Evolutionary conservation across 64 coral and sea anemone genomes (phyloP), one percentile per base, ranked within the genome.

Genomic region (Actinia equina): DNA sequence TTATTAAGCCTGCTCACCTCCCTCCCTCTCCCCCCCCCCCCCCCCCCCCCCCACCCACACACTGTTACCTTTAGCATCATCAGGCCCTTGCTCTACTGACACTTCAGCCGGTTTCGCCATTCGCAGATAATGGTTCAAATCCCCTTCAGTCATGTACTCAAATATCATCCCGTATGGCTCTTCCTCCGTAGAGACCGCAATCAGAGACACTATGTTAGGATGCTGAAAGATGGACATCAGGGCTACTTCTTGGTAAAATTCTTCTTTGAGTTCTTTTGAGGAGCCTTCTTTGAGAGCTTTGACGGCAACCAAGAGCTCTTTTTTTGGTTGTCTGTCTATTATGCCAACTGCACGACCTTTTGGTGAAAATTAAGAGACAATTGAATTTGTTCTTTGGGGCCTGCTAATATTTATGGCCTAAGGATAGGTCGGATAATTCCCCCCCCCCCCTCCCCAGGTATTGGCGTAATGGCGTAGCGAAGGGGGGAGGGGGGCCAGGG

Each of bases 111-210:
- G 90, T 22, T 95, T 87, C 0, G 93, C 85, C 52, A 70, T 91
- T 53, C 96, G 92, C 25, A 98, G 77, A 59, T 93, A 95, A 77
- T 98, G 93, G 74, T 95, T 98, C 16, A 98, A 90, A 89, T 98
- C 96, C 0, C 96, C 96, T 44, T 92, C 43, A 46, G 85, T 92
- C 96, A 98, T 98, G 86, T 94, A 95, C 77, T 98, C 96, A 58
- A 98, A 98, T 55, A 98, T 88, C 96, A 98, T 98, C 17, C 96
- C 93, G 56, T 95, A 95, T 0, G 96, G 96, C 23, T 98, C 96
- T 49, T 98, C 96, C 17, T 98, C 95, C 0, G 93, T 98, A 15
- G 93, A 94, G 13, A 98, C 96, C 0, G 96, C 96, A 19, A 98
- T 13, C 20, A 98, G 77, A 22, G 91, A 81, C 10, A 98, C 93